These are phyloP conservation scores for Melanargia galathea DNA, from an alignment of 2,888 invertebrate genomes.

Conservation along the genomic window DNA sequence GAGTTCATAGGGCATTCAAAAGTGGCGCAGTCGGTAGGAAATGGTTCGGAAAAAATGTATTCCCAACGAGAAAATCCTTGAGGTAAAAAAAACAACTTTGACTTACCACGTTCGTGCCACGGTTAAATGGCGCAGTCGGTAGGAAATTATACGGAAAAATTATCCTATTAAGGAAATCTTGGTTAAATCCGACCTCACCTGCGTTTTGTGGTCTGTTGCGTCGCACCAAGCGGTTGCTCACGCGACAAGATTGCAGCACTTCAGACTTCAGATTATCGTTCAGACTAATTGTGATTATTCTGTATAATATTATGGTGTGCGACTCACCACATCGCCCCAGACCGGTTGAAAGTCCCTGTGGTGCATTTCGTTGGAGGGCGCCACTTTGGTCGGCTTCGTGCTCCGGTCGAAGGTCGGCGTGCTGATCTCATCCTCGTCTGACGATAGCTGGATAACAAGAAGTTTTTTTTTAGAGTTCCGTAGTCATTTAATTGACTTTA, in stretches of 20 bases:
- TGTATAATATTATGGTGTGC: neutral
- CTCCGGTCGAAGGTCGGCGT: constrained; percentile 83
- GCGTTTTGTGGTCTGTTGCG: neutral
- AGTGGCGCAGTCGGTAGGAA: constrained; percentile 1
- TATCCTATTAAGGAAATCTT: too few relatives aligned
- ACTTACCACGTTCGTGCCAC: too few relatives aligned
- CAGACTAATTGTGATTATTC: too few relatives aligned
- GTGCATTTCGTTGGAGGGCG: constrained; percentile 57
- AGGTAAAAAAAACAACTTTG: neutral
- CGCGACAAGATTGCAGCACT: too few relatives aligned
- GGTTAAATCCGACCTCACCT: too few relatives aligned
- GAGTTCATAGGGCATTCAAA: too few relatives aligned
- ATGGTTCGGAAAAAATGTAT: neutral
- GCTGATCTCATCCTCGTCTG: constrained; percentile 65
- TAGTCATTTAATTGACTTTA: too few relatives aligned
- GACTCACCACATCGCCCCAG: constrained; percentile 4
- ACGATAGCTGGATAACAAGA: constrained; percentile 52
- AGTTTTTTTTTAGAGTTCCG: too few relatives aligned
- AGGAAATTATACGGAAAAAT: too few relatives aligned
- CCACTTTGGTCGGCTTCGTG: constrained; percentile 78
- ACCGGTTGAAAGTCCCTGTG: constrained; percentile 68
- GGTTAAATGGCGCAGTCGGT: too few relatives aligned
- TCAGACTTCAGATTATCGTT: too few relatives aligned
- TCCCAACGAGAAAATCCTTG: neutral
- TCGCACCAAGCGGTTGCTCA: neutral